Evolutionary conservation across 2,888 invertebrate genomes (phyloP).

Genomic region (Diploptera punctata): DNA sequence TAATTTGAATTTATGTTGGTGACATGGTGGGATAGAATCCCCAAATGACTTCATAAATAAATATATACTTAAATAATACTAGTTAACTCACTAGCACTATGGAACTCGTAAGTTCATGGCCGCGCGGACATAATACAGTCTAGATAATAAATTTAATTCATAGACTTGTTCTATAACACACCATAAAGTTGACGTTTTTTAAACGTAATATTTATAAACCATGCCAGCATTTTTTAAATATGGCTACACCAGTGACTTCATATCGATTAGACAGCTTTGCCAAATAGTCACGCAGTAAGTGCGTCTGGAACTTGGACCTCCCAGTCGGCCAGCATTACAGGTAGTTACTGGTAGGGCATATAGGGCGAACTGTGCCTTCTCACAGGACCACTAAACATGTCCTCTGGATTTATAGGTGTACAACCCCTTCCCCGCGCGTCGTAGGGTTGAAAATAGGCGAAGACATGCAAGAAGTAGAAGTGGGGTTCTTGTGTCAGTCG

Average conservation of each 20-base stretch:
- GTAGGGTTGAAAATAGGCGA: neutral
- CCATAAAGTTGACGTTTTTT: neutral
- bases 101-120: no score
- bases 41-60: no score
- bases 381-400: slow-evolving; percentile 36
- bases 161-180: neutral
- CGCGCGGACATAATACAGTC: no score
- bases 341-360: slow-evolving; percentile 26
- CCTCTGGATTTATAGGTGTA: slow-evolving; percentile 34
- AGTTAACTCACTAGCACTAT: no score
- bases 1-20: no score
- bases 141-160: no score
- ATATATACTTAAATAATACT: no score
- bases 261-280: neutral
- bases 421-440: neutral
- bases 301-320: neutral
- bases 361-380: neutral
- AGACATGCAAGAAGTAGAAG: slow-evolving; percentile 25
- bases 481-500: neutral
- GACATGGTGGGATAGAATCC: no score
- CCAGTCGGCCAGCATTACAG: slow-evolving; percentile 29
- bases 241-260: no score
- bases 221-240: no score
- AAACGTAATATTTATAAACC: no score
- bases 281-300: neutral